A percentile compares a stretch with the other conserved stretches of the same genome.
Conservation (phyloP, 2,888 invertebrate genomes). For the Meiosimyza decipiens region DNA sequence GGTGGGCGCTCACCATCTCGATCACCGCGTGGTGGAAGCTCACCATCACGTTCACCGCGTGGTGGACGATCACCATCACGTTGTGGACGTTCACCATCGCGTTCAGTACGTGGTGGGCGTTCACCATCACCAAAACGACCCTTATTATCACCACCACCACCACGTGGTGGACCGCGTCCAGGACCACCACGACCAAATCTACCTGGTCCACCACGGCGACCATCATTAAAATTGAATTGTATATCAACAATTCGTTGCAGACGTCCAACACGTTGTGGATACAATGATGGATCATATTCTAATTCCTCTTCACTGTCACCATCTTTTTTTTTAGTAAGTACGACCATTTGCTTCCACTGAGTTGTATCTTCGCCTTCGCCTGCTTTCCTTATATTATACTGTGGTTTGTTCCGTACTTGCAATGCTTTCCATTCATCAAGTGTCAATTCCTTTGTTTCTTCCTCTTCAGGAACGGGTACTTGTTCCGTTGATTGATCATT, state of each 20-base stretch:
- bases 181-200: slow-evolving; percentile 71
- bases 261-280: slow-evolving; percentile 86
- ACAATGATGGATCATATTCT: slow-evolving; percentile 80
- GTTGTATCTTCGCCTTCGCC: slow-evolving; percentile 92
- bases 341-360: slow-evolving; percentile 93
- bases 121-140: slow-evolving; percentile 24
- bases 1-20: slow-evolving; percentile 40
- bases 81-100: too few species aligned
- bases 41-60: slow-evolving; percentile 40
- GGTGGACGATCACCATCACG: slow-evolving; percentile 53
- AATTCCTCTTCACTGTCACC: slow-evolving; percentile 75
- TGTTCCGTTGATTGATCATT: slow-evolving; percentile 66
- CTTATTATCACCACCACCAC: slow-evolving; percentile 46
- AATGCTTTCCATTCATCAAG: slow-evolving; percentile 95
- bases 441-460: slow-evolving; percentile 87
- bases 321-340: slow-evolving; percentile 76
- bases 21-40: slow-evolving; percentile 51
- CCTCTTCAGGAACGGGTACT: slow-evolving; percentile 72
- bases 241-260: slow-evolving; percentile 88
- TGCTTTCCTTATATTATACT: slow-evolving; percentile 91
- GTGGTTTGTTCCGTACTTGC: slow-evolving; percentile 81
- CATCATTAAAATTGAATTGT: slow-evolving; percentile 88
- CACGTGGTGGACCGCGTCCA: slow-evolving; percentile 60
- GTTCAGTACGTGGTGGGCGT: slow-evolving; percentile 37
- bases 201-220: slow-evolving; percentile 77